Percentiles rank a stretch among this genome's conserved stretches.
phyloP scores from a whole-genome alignment of 2,797 vertebrate species.

The Aphelocoma californica region DNA sequence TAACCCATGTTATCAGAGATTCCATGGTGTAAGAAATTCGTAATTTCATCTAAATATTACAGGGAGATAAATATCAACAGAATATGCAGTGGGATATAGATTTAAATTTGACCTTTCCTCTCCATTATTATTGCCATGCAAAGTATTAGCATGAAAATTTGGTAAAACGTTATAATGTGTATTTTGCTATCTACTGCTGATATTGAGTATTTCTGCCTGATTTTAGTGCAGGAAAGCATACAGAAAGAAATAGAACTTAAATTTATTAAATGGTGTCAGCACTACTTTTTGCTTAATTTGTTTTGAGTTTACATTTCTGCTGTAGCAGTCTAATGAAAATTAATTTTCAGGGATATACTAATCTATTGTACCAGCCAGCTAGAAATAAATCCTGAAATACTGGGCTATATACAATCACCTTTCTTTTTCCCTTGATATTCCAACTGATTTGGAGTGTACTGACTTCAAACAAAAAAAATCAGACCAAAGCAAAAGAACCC shows the following conservation, averaged over 20 bases:
- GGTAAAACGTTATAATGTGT: neutral
- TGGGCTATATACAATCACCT: neutral
- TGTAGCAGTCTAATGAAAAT: neutral
- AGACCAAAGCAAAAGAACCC: accelerated
- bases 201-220: neutral
- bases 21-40: neutral
- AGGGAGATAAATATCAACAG: neutral
- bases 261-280: neutral
- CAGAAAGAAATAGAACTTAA: neutral
- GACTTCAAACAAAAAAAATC: neutral
- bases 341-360: neutral
- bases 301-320: neutral
- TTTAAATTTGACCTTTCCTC: neutral
- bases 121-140: neutral
- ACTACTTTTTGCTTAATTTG: neutral
- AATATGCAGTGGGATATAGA: neutral
- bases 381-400: neutral
- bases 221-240: neutral
- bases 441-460: neutral
- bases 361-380: neutral
- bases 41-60: neutral
- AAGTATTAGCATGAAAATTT: neutral
- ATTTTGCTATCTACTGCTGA: neutral
- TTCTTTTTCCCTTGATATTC: neutral
- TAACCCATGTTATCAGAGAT: neutral